phyloP scores from a whole-genome alignment of 2,888 invertebrate genomes.

The Eustalomyia histrio region DNA sequence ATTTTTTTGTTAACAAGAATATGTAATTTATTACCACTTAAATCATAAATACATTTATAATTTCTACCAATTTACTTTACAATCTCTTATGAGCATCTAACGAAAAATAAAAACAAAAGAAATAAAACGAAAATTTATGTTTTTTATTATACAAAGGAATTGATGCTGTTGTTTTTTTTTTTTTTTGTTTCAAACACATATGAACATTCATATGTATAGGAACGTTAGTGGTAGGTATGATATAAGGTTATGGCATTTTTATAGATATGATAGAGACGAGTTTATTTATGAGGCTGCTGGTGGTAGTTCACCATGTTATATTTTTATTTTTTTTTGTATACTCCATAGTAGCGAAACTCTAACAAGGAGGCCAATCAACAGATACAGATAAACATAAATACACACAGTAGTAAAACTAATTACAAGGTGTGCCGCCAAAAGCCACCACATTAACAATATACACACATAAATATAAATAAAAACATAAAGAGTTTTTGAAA shows the following conservation, averaged over 20 bases:
- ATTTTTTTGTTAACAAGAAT: slow-evolving; percentile 63
- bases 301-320: slow-evolving; percentile 20
- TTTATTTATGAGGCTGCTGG: slow-evolving; percentile 63
- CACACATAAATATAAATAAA: slow-evolving; percentile 15
- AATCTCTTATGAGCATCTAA: slow-evolving; percentile 63
- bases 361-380: slow-evolving; percentile 54
- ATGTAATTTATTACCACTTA: slow-evolving; percentile 76
- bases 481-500: slow-evolving; percentile 22
- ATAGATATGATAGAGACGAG: slow-evolving; percentile 60
- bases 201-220: slow-evolving; percentile 24
- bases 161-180: slow-evolving; percentile 56
- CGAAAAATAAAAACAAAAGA: slow-evolving; percentile 67
- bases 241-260: slow-evolving; percentile 57
- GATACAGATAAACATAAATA: slow-evolving; percentile 41
- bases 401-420: slow-evolving; percentile 73
- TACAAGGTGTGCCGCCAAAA: slow-evolving; percentile 70
- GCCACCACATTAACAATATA: slow-evolving; percentile 47
- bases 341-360: slow-evolving; percentile 35
- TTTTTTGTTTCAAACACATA: slow-evolving; percentile 60
- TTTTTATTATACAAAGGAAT: slow-evolving; percentile 68
- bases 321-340: too few relatives aligned
- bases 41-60: slow-evolving; percentile 77
- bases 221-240: slow-evolving; percentile 30
- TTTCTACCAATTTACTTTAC: slow-evolving; percentile 75
- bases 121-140: slow-evolving; percentile 73